Evolutionary conservation across 2,888 invertebrate genomes (phyloP), one percentile per base, ranked within the genome.

Genomic region (Carabus problematicus): DNA sequence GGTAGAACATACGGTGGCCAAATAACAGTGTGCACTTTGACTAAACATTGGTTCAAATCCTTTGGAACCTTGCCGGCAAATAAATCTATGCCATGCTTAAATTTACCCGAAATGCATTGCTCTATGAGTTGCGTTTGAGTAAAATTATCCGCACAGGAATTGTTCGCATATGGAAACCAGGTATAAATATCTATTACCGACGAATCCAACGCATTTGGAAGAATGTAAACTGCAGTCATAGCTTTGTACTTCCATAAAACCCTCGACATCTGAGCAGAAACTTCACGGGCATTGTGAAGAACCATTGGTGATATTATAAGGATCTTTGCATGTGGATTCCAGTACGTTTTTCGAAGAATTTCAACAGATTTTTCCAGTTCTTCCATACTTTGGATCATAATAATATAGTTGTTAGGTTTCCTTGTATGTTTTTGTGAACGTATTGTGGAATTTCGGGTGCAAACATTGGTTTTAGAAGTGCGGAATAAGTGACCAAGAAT

Each of bases 1-100:
- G 49, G 42, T 61, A 75, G 64, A 8, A 74, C 72, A 39, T 73
- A 74, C 0, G 74, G 72, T 4, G 73, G 74, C 73, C 72, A 75
- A 18, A 72, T 56, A 40, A 73, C 72, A 16, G 73, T 70, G 3
- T 70, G 68, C 1, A 73, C 71, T 39, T 39, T 70, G 12, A 74
- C 55, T 12, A 63, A 56, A 61, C 74, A 75, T 16, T 39, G 45
- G 9, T 64, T 68, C 6, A 74, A 60, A 58, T 70, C 49, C 11
- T 64, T 41, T 0, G 73, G 73, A 39, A 74, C 66, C 55, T 74
- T 74, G 7, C 56, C 41, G 11, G 14, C 39, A 52, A 67, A 67
- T n/a, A 66, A 7, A n/a, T 11, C 2, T 8, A 11, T 11, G 4
- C 1, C 39, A 29, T 8, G n/a, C 41, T 59, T 41, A 8, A 67